These are phyloP conservation scores for Centropyge bicolor DNA, from an alignment of 2,797 vertebrate genomes.

Conservation along the genomic window DNA sequence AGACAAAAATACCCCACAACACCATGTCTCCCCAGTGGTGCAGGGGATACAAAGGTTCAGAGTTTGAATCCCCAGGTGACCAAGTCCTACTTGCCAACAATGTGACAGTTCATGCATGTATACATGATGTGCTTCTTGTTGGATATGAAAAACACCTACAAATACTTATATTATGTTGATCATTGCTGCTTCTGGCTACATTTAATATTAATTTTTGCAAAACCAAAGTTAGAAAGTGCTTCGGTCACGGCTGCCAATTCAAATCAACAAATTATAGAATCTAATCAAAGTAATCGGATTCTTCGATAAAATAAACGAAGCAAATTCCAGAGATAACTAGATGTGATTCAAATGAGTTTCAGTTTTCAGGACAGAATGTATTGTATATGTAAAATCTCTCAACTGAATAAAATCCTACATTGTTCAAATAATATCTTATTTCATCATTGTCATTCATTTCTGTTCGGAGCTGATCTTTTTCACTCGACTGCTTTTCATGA, in stretches of 20 bases:
- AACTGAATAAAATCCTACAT: neutral
- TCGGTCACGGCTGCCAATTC: neutral
- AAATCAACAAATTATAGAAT: neutral
- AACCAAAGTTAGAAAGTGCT: neutral
- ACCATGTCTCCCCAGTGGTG: too few species aligned
- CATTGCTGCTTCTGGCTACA: too few species aligned
- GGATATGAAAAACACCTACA: neutral
- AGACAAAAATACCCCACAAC: too few species aligned
- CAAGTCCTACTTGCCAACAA: too few species aligned
- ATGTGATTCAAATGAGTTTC: neutral
- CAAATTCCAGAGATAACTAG: neutral
- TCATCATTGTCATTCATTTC: conserved; percentile 20
- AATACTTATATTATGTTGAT: too few species aligned
- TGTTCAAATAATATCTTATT: neutral
- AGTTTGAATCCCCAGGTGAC: too few species aligned
- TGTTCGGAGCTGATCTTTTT: conserved; percentile 21
- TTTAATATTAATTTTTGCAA: neutral
- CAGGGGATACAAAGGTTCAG: too few species aligned
- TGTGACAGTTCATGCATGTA: too few species aligned
- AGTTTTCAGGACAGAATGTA: neutral
- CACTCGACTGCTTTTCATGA: conserved; percentile 50
- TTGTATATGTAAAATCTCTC: neutral
- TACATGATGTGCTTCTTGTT: too few species aligned
- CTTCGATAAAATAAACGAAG: neutral
- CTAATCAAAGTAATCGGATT: neutral